Conservation (phyloP, 1,140 invertebrate species). For the Asobara japonica region DNA sequence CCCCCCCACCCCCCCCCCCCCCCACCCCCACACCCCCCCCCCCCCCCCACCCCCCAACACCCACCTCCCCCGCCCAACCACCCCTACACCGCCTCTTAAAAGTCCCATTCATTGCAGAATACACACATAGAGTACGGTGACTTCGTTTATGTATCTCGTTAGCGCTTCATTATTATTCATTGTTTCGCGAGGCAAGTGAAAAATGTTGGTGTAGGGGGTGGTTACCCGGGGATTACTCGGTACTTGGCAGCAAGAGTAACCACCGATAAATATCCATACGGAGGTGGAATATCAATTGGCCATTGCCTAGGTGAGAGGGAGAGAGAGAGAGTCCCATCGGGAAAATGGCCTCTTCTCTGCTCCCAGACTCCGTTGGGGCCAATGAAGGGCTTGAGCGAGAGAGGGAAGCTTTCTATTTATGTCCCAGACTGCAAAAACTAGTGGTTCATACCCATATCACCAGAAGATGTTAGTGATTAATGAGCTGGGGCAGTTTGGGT, state of each 20-base stretch:
- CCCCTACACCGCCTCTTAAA: neutral
- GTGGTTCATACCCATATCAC: neutral
- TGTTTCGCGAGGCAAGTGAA: slow-evolving; percentile 37
- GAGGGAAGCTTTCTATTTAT: neutral
- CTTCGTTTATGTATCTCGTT: slow-evolving; percentile 35
- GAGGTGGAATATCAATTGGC: slow-evolving; percentile 34
- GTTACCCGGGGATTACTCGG: slow-evolving; percentile 12
- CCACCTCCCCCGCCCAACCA: neutral
- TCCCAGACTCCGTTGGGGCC: neutral
- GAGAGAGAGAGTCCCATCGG: slow-evolving; percentile 17
- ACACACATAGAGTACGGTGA: slow-evolving; percentile 11
- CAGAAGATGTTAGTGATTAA: too few species aligned
- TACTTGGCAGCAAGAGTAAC: slow-evolving; percentile 20
- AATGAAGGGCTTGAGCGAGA: neutral
- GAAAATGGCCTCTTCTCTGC: slow-evolving; percentile 4
- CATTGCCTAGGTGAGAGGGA: neutral
- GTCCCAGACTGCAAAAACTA: neutral
- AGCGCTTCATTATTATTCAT: slow-evolving; percentile 53
- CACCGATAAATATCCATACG: slow-evolving; percentile 32
- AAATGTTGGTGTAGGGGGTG: slow-evolving; percentile 27
- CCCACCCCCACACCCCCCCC: neutral
- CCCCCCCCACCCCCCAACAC: neutral
- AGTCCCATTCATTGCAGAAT: neutral
- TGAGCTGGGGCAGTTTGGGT: too few species aligned
- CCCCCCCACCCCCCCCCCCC: neutral